These are phyloP conservation scores for Drosophila punjabiensis DNA, from an alignment of 1,140 invertebrate species.

Conservation along the genomic window DNA sequence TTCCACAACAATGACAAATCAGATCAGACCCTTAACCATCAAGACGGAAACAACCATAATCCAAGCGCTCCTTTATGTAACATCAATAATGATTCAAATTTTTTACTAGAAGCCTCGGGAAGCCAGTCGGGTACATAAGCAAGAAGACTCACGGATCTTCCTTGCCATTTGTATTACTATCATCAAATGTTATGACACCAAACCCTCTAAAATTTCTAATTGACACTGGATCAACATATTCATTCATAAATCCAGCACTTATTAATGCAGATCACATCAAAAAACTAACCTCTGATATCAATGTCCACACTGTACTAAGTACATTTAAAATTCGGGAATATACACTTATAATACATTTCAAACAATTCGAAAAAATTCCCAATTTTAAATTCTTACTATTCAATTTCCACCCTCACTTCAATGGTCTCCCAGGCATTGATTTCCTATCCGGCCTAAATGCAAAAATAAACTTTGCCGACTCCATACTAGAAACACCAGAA, in stretches of 20 bases:
- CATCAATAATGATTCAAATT: conserved; percentile 27
- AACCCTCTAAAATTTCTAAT: neutral
- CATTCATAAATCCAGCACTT: too few species aligned
- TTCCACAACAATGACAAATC: conserved; percentile 10
- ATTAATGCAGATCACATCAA: too few species aligned
- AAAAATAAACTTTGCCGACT: conserved; percentile 38
- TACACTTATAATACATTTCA: conserved; percentile 3
- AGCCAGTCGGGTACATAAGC: neutral
- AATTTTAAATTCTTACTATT: conserved; percentile 31
- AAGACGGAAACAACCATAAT: conserved; percentile 29
- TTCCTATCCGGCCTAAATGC: conserved; percentile 27
- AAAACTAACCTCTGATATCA: too few species aligned
- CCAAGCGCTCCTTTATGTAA: conserved; percentile 33
- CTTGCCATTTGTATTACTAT: conserved; percentile 9
- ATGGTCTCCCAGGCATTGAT: conserved; percentile 31
- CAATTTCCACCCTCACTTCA: conserved; percentile 28
- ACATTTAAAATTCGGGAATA: too few species aligned
- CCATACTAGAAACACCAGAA: too few species aligned
- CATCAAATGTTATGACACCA: neutral
- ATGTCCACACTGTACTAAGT: too few species aligned
- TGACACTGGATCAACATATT: too few species aligned
- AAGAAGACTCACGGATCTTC: conserved; percentile 34
- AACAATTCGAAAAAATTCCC: conserved; percentile 24
- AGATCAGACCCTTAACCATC: conserved; percentile 4
- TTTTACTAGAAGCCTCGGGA: conserved; percentile 35